Evolutionary conservation across 2,888 invertebrate species (phyloP).

Genomic region (Harmothoe impar): DNA sequence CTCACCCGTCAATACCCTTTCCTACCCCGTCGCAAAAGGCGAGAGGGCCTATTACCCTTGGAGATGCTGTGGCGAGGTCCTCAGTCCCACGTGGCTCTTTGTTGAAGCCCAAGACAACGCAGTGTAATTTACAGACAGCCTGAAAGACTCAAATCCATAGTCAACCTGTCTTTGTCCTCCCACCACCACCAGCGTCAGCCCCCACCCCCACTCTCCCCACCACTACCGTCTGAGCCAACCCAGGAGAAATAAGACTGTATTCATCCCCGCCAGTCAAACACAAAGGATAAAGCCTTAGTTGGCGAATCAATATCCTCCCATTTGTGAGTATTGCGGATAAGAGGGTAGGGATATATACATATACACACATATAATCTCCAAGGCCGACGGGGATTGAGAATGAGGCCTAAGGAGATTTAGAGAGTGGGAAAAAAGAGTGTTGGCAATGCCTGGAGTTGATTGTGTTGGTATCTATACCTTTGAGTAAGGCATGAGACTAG

Average conservation of each 20-base stretch:
- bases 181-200: not conserved
- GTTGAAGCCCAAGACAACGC: not conserved
- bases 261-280: not conserved
- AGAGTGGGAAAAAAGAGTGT: not conserved
- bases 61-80: not conserved
- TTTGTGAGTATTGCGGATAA: too few relatives aligned
- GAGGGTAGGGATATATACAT: not conserved
- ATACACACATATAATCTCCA: not conserved
- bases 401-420: not conserved
- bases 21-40: conserved; percentile 14
- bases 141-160: conserved; percentile 14
- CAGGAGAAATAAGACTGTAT: not conserved
- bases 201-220: too few relatives aligned
- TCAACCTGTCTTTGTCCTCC: not conserved
- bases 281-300: not conserved
- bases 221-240: too few relatives aligned
- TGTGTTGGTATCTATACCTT: conserved; percentile 4
- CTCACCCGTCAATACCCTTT: not conserved
- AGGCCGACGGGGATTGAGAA: not conserved
- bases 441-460: conserved; percentile 3
- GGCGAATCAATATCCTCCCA: not conserved
- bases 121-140: conserved; percentile 3
- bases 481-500: not conserved
- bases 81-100: not conserved
- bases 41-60: conserved; percentile 19